Conservation (phyloP, 2,888 invertebrate genomes). For the Diarsia rubi region DNA sequence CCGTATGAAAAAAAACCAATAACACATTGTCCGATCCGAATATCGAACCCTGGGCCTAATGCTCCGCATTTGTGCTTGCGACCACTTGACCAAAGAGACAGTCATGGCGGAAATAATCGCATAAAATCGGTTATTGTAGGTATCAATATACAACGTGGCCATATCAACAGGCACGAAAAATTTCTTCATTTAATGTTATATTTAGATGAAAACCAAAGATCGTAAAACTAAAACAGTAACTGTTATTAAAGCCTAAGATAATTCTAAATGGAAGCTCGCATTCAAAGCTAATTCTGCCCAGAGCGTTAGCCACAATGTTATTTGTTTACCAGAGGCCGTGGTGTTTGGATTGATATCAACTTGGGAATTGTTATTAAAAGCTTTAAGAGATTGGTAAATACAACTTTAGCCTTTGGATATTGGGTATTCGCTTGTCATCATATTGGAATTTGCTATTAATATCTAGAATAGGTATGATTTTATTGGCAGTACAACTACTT, state of each 20-base stretch:
- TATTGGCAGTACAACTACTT: not conserved
- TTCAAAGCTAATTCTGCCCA: constrained; percentile 77
- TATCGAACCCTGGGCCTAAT: no score
- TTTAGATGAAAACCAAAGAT: not conserved
- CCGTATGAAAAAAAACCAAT: no score
- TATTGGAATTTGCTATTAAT: constrained; percentile 32
- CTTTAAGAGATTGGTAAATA: constrained; percentile 67
- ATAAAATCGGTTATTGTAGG: not conserved
- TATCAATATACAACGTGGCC: not conserved
- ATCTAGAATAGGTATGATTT: not conserved
- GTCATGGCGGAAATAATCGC: not conserved
- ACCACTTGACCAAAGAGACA: no score
- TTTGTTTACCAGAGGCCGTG: constrained; percentile 74
- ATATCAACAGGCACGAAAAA: not conserved
- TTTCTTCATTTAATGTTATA: not conserved
- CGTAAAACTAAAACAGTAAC: constrained; percentile 7
- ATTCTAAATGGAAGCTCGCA: constrained; percentile 41
- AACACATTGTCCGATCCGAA: no score
- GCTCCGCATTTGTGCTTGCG: no score
- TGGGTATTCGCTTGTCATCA: constrained; percentile 21
- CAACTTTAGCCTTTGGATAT: constrained; percentile 36
- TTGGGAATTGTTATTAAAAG: constrained; percentile 84
- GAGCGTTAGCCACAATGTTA: constrained; percentile 69
- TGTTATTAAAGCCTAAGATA: constrained; percentile 18
- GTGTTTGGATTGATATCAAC: constrained; percentile 82